A percentile compares a stretch with the other conserved stretches of the same genome.
phyloP scores from a whole-genome alignment of 2,888 invertebrate species.

The Conistra vaccinii region DNA sequence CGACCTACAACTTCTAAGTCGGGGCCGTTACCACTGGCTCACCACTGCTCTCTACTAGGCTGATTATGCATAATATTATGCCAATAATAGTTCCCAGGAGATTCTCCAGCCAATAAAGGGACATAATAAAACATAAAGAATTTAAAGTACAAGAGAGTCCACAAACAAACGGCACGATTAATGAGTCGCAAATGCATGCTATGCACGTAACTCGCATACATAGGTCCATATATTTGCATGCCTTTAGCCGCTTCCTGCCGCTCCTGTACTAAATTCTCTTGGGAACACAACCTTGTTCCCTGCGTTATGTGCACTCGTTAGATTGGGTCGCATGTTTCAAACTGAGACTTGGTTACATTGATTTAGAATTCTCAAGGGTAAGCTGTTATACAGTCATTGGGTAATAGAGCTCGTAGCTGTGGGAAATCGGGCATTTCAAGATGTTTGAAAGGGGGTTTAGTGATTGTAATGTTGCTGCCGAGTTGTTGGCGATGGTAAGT shows the following conservation, averaged over 20 bases:
- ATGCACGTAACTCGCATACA: slow-evolving; percentile 47
- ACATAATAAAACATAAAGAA: slow-evolving; percentile 19
- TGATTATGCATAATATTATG: too few relatives aligned
- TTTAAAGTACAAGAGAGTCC: slow-evolving; percentile 21
- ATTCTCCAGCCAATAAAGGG: neutral
- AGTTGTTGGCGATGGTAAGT: too few relatives aligned
- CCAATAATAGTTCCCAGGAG: neutral
- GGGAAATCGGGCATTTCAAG: neutral
- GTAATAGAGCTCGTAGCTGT: neutral
- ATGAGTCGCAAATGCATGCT: slow-evolving; percentile 56
- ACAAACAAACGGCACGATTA: slow-evolving; percentile 39
- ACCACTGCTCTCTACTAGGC: too few relatives aligned
- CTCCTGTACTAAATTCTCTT: slow-evolving; percentile 40
- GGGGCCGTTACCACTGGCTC: too few relatives aligned
- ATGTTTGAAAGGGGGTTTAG: neutral
- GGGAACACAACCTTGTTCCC: slow-evolving; percentile 41
- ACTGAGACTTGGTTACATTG: slow-evolving; percentile 37
- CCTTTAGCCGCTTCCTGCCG: slow-evolving; percentile 42
- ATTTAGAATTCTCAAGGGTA: slow-evolving; percentile 26
- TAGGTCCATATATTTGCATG: slow-evolving; percentile 57
- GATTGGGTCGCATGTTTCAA: slow-evolving; percentile 23
- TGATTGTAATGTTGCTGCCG: neutral
- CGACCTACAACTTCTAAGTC: too few relatives aligned
- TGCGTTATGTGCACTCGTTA: slow-evolving; percentile 26
- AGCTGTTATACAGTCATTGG: slow-evolving; percentile 23